Conservation (phyloP, 2,888 invertebrate genomes). For the Scaptodrosophila latifasciaeformis region DNA sequence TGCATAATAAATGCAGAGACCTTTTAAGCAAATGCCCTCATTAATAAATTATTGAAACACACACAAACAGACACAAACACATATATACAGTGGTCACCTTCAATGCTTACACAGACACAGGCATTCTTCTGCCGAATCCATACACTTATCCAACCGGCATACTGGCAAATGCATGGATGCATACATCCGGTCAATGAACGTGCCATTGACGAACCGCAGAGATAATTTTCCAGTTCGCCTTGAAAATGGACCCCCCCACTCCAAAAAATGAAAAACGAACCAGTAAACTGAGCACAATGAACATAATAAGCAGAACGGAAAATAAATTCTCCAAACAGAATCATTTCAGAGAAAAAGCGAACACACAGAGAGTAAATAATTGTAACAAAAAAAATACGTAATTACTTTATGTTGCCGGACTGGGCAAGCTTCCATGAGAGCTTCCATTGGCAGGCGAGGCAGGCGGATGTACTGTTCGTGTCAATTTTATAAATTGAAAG, state of each 20-base stretch:
- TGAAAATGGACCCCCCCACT: slow-evolving; percentile 11
- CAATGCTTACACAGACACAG: background rate
- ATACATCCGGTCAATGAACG: slow-evolving; percentile 50
- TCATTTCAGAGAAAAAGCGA: too few relatives aligned
- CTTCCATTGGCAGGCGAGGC: slow-evolving; percentile 2
- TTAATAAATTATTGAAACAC: slow-evolving; percentile 42
- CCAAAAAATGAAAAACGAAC: slow-evolving; percentile 1
- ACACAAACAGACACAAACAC: too few relatives aligned
- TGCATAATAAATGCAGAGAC: slow-evolving; percentile 36
- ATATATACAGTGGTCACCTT: slow-evolving; percentile 24
- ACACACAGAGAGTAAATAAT: background rate
- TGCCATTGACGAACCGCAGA: slow-evolving; percentile 19
- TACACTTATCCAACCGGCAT: too few relatives aligned
- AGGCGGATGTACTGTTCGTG: slow-evolving; percentile 4
- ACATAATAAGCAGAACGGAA: background rate
- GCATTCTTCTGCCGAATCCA: slow-evolving; percentile 19
- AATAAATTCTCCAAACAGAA: too few relatives aligned
- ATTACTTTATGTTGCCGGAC: slow-evolving; percentile 5
- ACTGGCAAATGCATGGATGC: slow-evolving; percentile 32
- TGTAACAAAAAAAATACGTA: background rate
- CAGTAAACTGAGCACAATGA: background rate
- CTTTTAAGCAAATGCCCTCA: slow-evolving; percentile 12
- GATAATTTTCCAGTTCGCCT: slow-evolving; percentile 37
- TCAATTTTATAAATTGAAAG: slow-evolving; percentile 38
- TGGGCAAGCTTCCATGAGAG: background rate